These are phyloP conservation scores for Macrocentrus cingulum DNA, from an alignment of 1,140 invertebrate species.

Conservation along the genomic window DNA sequence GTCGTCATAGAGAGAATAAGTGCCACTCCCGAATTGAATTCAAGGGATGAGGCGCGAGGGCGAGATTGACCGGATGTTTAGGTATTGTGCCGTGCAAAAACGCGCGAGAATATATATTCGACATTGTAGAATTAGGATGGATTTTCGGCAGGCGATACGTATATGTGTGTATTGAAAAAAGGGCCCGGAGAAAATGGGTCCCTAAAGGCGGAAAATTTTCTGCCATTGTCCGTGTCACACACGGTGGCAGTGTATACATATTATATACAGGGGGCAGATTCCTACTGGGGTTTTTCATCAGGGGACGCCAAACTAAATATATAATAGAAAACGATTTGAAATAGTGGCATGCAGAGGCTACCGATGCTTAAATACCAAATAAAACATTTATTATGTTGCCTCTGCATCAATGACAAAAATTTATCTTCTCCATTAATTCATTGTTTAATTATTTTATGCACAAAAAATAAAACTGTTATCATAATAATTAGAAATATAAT, in stretches of 20 bases:
- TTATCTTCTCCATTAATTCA: too few relatives aligned
- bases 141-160: neutral
- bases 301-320: too few relatives aligned
- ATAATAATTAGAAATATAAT: too few relatives aligned
- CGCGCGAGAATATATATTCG: neutral
- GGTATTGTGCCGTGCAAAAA: constrained; percentile 20
- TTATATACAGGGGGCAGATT: too few relatives aligned
- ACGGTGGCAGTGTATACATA: constrained; percentile 20
- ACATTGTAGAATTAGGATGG: constrained; percentile 15
- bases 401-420: too few relatives aligned
- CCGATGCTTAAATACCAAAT: too few relatives aligned
- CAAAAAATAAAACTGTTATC: too few relatives aligned
- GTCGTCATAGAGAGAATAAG: neutral
- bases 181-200: neutral
- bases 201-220: constrained; percentile 16
- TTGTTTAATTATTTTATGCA: too few relatives aligned
- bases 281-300: too few relatives aligned
- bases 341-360: too few relatives aligned
- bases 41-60: neutral
- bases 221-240: constrained; percentile 11
- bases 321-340: too few relatives aligned
- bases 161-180: neutral
- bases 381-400: too few relatives aligned
- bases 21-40: constrained; percentile 4
- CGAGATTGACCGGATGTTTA: constrained; percentile 24